Evolutionary conservation across 2,113 vertebrate species (phyloP).

Genomic region (Kobus ellipsiprymnus): DNA sequence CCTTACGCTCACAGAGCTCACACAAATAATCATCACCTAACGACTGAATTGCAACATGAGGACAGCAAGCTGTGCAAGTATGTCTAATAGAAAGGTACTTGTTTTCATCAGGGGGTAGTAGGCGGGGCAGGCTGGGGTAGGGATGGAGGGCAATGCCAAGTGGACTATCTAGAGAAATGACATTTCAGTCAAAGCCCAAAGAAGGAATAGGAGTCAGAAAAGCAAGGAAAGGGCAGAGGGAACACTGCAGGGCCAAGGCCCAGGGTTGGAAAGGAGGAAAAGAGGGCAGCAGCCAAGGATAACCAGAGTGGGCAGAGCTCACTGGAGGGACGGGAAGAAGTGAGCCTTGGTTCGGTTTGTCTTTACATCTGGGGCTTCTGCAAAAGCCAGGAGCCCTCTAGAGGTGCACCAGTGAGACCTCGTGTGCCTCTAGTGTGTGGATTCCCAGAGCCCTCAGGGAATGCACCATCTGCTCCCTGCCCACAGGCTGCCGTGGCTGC

Average conservation of each 20-base stretch:
- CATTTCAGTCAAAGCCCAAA: not conserved
- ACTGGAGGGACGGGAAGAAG: not conserved
- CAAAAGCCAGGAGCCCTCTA: not conserved
- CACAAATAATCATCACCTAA: no score
- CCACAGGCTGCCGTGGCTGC: conserved; percentile 91
- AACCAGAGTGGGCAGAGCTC: not conserved
- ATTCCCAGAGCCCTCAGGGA: not conserved
- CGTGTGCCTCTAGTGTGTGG: not conserved
- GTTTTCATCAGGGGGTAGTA: not conserved
- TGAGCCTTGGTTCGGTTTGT: not conserved
- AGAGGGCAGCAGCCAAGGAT: not conserved
- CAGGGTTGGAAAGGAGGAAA: not conserved
- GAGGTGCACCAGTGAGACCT: not conserved
- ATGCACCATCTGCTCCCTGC: not conserved
- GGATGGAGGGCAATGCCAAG: not conserved
- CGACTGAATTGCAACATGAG: rapidly evolving
- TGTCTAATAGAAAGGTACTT: not conserved
- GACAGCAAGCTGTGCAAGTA: no score
- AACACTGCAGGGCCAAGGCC: not conserved
- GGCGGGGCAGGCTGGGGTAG: not conserved
- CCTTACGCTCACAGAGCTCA: not conserved
- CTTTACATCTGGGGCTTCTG: not conserved
- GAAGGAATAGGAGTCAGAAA: not conserved
- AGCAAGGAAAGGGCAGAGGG: not conserved
- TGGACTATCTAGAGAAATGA: not conserved